Evolutionary conservation across 2,113 vertebrate species (phyloP), one percentile per base, ranked within the genome.

Genomic region (Micromys minutus): DNA sequence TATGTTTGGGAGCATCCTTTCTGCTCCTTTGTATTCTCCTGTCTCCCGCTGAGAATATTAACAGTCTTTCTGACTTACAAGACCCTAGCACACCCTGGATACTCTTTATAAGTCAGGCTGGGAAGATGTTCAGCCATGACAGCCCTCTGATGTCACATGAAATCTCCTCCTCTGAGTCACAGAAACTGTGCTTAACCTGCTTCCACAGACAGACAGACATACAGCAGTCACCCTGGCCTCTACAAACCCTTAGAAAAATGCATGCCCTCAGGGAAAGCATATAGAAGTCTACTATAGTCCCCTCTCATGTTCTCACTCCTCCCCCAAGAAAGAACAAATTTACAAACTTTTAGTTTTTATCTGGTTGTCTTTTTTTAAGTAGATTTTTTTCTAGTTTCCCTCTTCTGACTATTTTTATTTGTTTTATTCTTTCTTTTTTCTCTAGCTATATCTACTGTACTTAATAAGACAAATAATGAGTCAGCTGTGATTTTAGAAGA

Each of bases 361-460:
- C 47, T 67, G 12, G 12, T 45, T 42, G 26, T 13, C 12, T n/a
- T 55, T 61, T 92, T 81, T 59, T 21, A 34, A 77, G 55, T 91
- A 50, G 45, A 50, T 80, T 26, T 89, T 45, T 88, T 13, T 55
- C 31, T 87, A n/a, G 83, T 59, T 67, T 50, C 29, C 7, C 39
- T 16, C 91, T 59, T 80, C 15, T 75, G 65, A 72, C 19, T 57
- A 57, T 93, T 91, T 57, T 21, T 81, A 11, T 74, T 93, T 39
- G 74, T 74, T 50, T 31, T 76, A 76, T 55, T 81, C 36, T 72
- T 87, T 72, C 59, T 93, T 61, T 39, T 95, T 36, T 90, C 45
- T 59, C 17, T 57, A 4, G 7, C 29, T 39, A 26, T 59, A 59
- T 52, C 26, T 93, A 4, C 29, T 87, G 36, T 22, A 90, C 6